Base-by-base conservation (phyloP, 2,888 invertebrate species). In the Platerodrilus igneus region DNA sequence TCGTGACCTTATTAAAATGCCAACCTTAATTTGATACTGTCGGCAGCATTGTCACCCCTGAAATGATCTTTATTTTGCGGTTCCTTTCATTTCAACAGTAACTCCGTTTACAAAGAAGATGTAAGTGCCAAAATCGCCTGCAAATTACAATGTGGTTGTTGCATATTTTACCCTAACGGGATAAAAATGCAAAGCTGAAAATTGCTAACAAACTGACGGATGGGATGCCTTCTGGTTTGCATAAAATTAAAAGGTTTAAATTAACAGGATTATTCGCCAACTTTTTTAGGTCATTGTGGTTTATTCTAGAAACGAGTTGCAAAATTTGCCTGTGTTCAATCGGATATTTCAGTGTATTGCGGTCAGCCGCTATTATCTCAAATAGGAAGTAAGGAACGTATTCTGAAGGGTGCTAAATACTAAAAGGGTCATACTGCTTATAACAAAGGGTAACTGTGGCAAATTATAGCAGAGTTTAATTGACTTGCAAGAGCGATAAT, bases 21-120 rank as follows among this genome's bases (percentile, higher is more conserved):
- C 65, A 59, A 56, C 56, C 57, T 62, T 65, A 64, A 65, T 64
- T 64, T 62, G 62, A 63, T 62, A 60, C 59, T 51, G 57, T 55
- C 53, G 49, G 48, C 48, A 44, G 47, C 51, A 51, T 50, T 57
- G 57, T 56, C 57, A 47, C 58, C 57, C 57, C 54, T 50, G 43
- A 41, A 41, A 31, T 41, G 53, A 41, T 57, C 56, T 58, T 55
- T 53, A 57, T 56, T 55, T 55, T 52, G 57, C 39, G 58, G 55
- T 47, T 50, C 52, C 52, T 57, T 55, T 57, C 56, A 58, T 59
- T 60, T 58, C 50, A 55, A 56, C 52, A 54, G 52, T 36, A 25
- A n/a, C 32, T 33, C 26, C 41, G 30, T 36, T 43, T 22, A 17
- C 10, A 23, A 10, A 25, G 16, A 14, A 18, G 10, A 13, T 18